Evolutionary conservation across 2,113 vertebrate genomes (phyloP).

Genomic region (Emydura subglobosa): DNA sequence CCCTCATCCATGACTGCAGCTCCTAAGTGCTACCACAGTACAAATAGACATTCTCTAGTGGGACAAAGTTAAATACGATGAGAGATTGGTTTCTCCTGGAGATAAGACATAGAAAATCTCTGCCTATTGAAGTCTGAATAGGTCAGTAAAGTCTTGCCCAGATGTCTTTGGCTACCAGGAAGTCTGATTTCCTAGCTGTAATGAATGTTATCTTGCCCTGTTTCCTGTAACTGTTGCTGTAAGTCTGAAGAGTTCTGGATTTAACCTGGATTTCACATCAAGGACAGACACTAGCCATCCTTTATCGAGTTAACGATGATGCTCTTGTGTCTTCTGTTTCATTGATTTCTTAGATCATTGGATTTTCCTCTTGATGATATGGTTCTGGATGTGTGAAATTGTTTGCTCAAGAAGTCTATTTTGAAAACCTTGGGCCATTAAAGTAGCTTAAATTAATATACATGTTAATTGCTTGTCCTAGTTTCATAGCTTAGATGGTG

Average conservation of each 20-base stretch:
- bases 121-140: not conserved
- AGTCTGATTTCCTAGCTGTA: not conserved
- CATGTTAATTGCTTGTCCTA: too few relatives aligned
- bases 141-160: not conserved
- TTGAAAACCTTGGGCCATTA: too few relatives aligned
- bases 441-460: too few relatives aligned
- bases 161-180: not conserved
- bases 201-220: not conserved
- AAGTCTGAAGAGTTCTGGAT: not conserved
- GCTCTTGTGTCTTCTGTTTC: too few relatives aligned
- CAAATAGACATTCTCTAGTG: not conserved
- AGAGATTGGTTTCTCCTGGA: not conserved
- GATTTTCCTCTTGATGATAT: too few relatives aligned
- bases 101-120: not conserved
- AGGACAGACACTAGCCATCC: accelerated
- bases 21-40: not conserved
- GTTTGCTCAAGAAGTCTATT: too few relatives aligned
- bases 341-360: too few relatives aligned
- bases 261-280: not conserved
- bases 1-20: not conserved
- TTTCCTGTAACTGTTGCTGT: not conserved
- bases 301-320: too few relatives aligned
- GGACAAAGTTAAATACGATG: not conserved
- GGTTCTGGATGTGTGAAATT: too few relatives aligned
- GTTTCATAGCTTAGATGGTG: not conserved